Evolutionary conservation across 2,113 vertebrate genomes (phyloP).

Genomic region (Rhinopithecus roxellana): DNA sequence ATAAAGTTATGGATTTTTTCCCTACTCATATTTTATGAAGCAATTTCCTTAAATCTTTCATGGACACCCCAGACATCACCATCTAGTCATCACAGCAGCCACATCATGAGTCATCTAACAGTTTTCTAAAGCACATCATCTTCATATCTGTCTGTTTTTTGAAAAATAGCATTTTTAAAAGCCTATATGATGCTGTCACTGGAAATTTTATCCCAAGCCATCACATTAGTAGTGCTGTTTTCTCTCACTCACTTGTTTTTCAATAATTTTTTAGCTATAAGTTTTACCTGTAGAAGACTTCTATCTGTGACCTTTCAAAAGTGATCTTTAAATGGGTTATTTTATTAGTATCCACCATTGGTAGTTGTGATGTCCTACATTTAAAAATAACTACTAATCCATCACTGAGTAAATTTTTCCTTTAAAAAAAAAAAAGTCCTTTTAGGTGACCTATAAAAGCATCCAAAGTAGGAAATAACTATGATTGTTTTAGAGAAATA

Average conservation of each 20-base stretch:
- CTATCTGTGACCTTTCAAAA: not conserved
- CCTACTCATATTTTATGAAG: conserved; percentile 11
- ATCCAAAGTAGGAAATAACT: not conserved
- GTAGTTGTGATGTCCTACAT: not conserved
- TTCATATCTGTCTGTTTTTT: conserved; percentile 14
- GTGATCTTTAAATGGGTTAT: not conserved
- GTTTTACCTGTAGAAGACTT: not conserved
- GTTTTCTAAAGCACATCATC: conserved; percentile 16
- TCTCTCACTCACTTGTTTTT: not conserved
- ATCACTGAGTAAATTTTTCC: not conserved
- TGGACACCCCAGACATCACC: not conserved
- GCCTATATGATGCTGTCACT: not conserved
- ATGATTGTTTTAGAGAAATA: not conserved
- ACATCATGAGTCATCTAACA: not conserved
- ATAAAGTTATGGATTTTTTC: not conserved
- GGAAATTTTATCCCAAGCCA: conserved; percentile 4
- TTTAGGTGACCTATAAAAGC: not conserved
- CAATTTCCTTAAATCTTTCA: conserved; percentile 28
- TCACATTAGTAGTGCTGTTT: not conserved
- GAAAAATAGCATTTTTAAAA: conserved; percentile 22
- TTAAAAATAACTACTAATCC: not conserved
- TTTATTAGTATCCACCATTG: not conserved
- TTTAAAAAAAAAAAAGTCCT: no score
- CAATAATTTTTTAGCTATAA: not conserved
- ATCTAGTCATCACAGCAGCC: not conserved